A percentile compares a stretch with the other conserved stretches of the same genome.
Evolutionary conservation across 2,888 invertebrate genomes (phyloP).

Genomic region (Caenorhabditis wallacei): DNA sequence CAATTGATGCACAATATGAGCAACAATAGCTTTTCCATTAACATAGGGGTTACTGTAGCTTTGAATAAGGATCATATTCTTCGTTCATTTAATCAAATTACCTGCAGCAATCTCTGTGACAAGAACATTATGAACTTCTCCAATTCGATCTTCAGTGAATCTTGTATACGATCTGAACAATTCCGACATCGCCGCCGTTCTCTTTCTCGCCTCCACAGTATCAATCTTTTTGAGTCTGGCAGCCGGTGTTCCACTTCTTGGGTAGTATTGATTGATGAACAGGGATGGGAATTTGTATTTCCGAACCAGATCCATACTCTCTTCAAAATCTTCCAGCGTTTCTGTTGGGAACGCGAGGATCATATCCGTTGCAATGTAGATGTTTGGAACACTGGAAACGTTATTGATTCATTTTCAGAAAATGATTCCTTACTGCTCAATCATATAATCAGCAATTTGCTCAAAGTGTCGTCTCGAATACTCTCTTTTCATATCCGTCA

Average conservation of each 20-base stretch:
- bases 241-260: constrained; percentile 96
- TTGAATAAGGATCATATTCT: no score
- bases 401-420: constrained; percentile 4
- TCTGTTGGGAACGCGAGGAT: constrained; percentile 99
- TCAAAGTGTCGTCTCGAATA: constrained; percentile 94
- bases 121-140: constrained; percentile 86
- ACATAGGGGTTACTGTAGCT: no score
- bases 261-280: constrained; percentile 98
- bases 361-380: constrained; percentile 97
- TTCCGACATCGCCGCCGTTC: constrained; percentile 92
- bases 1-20: no score
- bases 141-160: constrained; percentile 87
- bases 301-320: constrained; percentile 89
- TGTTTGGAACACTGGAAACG: constrained; percentile 89
- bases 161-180: constrained; percentile 88
- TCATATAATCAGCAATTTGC: constrained; percentile 91
- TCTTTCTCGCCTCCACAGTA: constrained; percentile 88
- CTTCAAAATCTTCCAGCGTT: constrained; percentile 92
- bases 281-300: constrained; percentile 92
- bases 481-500: constrained; percentile 95
- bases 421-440: constrained; percentile 86
- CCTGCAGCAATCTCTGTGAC: constrained; percentile 91
- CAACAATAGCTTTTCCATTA: no score
- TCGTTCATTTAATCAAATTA: not conserved
- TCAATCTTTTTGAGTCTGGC: constrained; percentile 89